Conservation (phyloP, 2,797 vertebrate species). For the Sebastes diaconus region DNA sequence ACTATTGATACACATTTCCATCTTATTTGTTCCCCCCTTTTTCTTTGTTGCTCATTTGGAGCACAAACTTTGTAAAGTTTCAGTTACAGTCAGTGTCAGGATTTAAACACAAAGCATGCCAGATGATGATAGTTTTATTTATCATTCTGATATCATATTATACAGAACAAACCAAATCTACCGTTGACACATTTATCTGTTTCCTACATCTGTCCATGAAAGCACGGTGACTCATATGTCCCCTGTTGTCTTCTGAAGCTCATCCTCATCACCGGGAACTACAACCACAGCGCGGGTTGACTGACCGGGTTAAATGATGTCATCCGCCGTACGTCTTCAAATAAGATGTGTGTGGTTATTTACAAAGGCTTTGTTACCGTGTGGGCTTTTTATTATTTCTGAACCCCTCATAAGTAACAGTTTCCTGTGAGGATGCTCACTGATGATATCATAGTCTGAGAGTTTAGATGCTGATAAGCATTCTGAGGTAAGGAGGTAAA, state of each 20-base stretch:
- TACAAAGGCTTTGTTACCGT: conserved; percentile 36
- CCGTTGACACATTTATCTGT: conserved; percentile 23
- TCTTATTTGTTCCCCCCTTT: neutral
- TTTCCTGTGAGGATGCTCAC: conserved; percentile 22
- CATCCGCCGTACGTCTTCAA: conserved; percentile 29
- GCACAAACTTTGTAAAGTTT: neutral
- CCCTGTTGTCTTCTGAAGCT: conserved; percentile 23
- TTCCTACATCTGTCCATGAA: conserved; percentile 28
- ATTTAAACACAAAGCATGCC: neutral
- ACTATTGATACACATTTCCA: neutral
- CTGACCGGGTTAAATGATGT: conserved; percentile 48
- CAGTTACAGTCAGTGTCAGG: neutral
- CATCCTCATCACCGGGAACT: conserved; percentile 46
- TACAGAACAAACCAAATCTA: neutral
- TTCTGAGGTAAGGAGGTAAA: neutral
- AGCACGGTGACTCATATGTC: conserved; percentile 51
- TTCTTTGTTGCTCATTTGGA: neutral
- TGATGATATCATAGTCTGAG: conserved; percentile 48
- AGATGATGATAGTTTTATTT: neutral
- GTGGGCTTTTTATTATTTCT: conserved; percentile 35
- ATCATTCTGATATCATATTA: conserved; percentile 1
- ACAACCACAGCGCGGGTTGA: conserved; percentile 30
- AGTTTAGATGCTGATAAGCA: conserved; percentile 22
- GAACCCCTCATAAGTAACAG: conserved; percentile 24
- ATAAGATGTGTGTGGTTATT: conserved; percentile 40